phyloP scores from a whole-genome alignment of 1,140 invertebrate genomes.

The Belonocnema kinseyi region DNA sequence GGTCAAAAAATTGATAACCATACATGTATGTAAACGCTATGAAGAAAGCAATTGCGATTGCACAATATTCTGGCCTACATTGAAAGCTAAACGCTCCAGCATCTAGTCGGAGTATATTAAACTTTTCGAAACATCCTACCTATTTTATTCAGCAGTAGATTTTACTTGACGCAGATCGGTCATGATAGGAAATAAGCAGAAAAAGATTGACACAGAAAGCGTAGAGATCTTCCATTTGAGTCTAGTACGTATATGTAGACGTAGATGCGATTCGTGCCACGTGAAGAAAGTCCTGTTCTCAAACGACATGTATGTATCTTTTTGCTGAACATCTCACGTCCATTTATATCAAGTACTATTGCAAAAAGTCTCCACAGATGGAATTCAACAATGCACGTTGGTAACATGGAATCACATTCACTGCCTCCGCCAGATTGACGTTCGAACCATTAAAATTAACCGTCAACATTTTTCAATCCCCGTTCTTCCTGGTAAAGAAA shows the following conservation, averaged over 20 bases:
- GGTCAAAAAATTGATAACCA: background rate
- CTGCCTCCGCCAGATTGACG: background rate
- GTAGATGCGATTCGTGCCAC: background rate
- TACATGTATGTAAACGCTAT: background rate
- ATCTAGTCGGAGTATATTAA: background rate
- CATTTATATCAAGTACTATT: constrained; percentile 17
- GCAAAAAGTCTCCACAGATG: constrained; percentile 17
- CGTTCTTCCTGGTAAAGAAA: too few relatives aligned
- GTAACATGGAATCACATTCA: constrained; percentile 4
- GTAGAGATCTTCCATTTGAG: constrained; percentile 10
- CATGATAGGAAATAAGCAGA: constrained; percentile 14
- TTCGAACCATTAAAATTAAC: background rate
- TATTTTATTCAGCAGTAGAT: constrained; percentile 20
- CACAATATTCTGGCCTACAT: background rate
- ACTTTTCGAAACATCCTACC: constrained; percentile 8
- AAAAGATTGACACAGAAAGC: constrained; percentile 15
- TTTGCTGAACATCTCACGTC: constrained; percentile 3
- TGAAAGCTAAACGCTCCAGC: constrained; percentile 6
- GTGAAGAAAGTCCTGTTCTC: constrained; percentile 22
- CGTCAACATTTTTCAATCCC: too few relatives aligned
- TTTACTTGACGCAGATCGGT: constrained; percentile 9
- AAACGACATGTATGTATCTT: constrained; percentile 1
- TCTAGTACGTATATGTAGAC: background rate
- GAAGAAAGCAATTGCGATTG: background rate
- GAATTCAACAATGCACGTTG: constrained; percentile 18